A percentile compares a stretch with the other conserved stretches of the same genome.
Evolutionary conservation across 1,140 invertebrate species (phyloP).

Genomic region (Rhysida immarginata): DNA sequence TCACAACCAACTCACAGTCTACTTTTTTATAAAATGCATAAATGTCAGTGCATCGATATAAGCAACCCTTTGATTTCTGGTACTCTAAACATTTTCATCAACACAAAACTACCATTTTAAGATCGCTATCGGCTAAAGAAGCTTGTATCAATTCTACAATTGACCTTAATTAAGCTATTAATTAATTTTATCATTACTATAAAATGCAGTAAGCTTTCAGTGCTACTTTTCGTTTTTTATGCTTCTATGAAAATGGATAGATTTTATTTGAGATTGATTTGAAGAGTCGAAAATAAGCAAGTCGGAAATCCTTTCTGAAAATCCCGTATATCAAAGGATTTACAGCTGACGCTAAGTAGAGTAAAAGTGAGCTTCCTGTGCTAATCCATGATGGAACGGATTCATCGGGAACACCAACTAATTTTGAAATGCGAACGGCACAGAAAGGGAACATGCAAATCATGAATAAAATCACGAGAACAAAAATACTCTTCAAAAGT

Average conservation of each 20-base stretch:
- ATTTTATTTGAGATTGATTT: not conserved
- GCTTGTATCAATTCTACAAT: too few relatives aligned
- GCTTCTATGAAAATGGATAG: not conserved
- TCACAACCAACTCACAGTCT: too few relatives aligned
- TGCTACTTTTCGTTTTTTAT: too few relatives aligned
- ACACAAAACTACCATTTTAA: too few relatives aligned
- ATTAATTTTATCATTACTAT: too few relatives aligned
- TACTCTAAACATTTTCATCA: too few relatives aligned
- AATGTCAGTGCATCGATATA: too few relatives aligned
- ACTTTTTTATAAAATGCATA: too few relatives aligned
- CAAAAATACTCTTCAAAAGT: slow-evolving; percentile 10
- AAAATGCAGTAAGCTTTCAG: too few relatives aligned
- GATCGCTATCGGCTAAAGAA: too few relatives aligned
- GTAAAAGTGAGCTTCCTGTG: not conserved
- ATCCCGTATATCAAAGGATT: slow-evolving; percentile 15
- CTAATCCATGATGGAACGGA: slow-evolving; percentile 3
- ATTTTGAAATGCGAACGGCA: not conserved
- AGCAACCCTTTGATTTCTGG: too few relatives aligned
- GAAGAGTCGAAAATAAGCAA: slow-evolving; percentile 10
- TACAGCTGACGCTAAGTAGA: slow-evolving; percentile 8
- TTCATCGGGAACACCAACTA: not conserved
- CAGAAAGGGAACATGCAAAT: slow-evolving; percentile 3
- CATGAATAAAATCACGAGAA: slow-evolving; percentile 6
- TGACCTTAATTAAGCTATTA: too few relatives aligned
- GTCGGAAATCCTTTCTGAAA: slow-evolving; percentile 11